Evolutionary conservation across 1,140 invertebrate genomes (phyloP).

Genomic region (Propsilocerus akamusi): DNA sequence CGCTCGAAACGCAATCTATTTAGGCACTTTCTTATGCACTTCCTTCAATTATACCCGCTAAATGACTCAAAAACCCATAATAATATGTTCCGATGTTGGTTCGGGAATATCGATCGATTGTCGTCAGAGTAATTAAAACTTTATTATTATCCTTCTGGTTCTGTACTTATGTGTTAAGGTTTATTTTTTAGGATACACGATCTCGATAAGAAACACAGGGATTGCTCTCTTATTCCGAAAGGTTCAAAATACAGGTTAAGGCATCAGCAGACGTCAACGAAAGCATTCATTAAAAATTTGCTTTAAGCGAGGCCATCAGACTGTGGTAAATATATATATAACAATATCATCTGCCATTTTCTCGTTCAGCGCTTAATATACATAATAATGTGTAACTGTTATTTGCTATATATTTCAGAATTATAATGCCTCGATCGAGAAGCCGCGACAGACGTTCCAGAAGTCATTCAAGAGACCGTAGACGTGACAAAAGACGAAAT

Average conservation of each 20-base stretch:
- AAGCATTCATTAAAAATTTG: too few relatives aligned
- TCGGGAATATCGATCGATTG: neutral
- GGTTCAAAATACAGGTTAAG: too few relatives aligned
- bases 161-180: neutral
- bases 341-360: too few relatives aligned
- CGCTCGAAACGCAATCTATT: neutral
- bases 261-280: too few relatives aligned
- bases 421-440: neutral
- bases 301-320: too few relatives aligned
- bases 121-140: neutral
- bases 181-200: constrained; percentile 4
- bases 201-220: too few relatives aligned
- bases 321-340: too few relatives aligned
- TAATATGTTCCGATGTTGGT: neutral
- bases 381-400: neutral
- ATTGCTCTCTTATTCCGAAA: too few relatives aligned
- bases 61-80: neutral
- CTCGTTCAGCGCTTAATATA: too few relatives aligned
- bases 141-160: neutral
- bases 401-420: neutral
- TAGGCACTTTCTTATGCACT: constrained; percentile 1
- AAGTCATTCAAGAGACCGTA: neutral
- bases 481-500: neutral
- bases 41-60: neutral
- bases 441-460: too few relatives aligned